These are phyloP conservation scores for Notospermus geniculatus DNA, from an alignment of 1,140 invertebrate genomes.

Conservation along the genomic window DNA sequence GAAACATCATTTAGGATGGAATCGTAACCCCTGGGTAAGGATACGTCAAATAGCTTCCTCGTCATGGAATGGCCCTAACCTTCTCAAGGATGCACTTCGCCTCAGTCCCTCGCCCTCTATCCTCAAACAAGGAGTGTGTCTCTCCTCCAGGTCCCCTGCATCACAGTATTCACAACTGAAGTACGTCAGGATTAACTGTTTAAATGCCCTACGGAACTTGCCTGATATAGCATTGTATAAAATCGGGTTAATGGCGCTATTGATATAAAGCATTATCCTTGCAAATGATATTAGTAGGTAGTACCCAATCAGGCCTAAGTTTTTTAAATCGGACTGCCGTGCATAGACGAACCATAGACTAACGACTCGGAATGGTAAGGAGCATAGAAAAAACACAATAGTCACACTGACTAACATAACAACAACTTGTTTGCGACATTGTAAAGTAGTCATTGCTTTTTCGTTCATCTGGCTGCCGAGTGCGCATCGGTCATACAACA, in stretches of 20 bases:
- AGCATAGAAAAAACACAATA: conserved; percentile 84
- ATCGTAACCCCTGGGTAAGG: too few species aligned
- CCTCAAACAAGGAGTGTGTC: background rate
- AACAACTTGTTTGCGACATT: conserved; percentile 62
- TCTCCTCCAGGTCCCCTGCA: background rate
- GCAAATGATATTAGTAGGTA: conserved; percentile 83
- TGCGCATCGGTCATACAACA: conserved; percentile 14
- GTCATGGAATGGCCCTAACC: too few species aligned
- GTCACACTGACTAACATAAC: conserved; percentile 87
- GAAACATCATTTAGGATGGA: too few species aligned
- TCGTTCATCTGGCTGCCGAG: conserved; percentile 2
- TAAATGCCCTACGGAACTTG: conserved; percentile 45
- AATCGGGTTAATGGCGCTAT: conserved; percentile 47
- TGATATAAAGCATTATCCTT: conserved; percentile 42
- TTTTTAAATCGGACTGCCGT: conserved; percentile 64
- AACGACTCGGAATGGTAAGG: conserved; percentile 81
- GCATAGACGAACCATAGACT: conserved; percentile 66
- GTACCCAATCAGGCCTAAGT: conserved; percentile 74
- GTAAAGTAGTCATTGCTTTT: conserved; percentile 61
- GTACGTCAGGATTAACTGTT: background rate
- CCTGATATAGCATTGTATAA: conserved; percentile 45
- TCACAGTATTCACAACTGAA: background rate
- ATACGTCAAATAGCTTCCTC: too few species aligned
- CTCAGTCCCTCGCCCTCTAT: background rate
- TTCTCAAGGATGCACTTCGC: too few species aligned